Evolutionary conservation across 2,888 invertebrate species (phyloP).

Genomic region (Drosophila nr. perissopoda): DNA sequence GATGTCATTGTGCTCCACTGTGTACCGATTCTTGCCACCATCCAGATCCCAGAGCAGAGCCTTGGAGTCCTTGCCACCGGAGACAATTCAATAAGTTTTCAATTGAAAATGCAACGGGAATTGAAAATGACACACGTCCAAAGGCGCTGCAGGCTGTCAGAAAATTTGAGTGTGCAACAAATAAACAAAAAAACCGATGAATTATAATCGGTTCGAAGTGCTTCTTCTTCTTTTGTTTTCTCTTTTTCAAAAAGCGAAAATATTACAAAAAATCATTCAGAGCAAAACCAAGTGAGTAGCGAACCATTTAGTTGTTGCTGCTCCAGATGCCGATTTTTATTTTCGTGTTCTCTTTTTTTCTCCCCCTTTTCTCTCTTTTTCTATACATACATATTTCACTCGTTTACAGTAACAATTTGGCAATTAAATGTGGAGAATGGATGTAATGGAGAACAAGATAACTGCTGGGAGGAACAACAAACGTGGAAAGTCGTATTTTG

Average conservation of each 20-base stretch:
- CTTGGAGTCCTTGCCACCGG: conserved; percentile 99
- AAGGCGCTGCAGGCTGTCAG: conserved; percentile 72
- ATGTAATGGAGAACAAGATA: background rate
- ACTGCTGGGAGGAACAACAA: background rate
- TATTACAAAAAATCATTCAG: too few relatives aligned
- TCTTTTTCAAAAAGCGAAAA: background rate
- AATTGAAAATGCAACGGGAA: conserved; percentile 51
- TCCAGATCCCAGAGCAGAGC: conserved; percentile 99
- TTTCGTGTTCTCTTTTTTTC: background rate
- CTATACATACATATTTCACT: background rate
- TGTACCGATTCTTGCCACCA: conserved; percentile 99
- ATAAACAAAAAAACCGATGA: background rate
- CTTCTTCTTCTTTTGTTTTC: too few relatives aligned
- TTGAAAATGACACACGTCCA: conserved; percentile 79
- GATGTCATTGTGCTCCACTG: conserved; percentile 99
- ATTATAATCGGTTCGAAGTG: background rate
- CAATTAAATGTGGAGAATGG: background rate
- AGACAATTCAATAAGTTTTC: conserved; percentile 87
- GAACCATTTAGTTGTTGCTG: background rate
- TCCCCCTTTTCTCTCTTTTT: background rate
- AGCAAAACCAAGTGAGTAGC: too few relatives aligned
- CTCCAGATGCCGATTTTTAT: background rate
- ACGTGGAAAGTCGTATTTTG: background rate
- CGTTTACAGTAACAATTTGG: background rate
- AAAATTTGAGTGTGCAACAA: conserved; percentile 48